Conservation (phyloP, 1,140 invertebrate genomes). For the Drosophila saltans region DNA sequence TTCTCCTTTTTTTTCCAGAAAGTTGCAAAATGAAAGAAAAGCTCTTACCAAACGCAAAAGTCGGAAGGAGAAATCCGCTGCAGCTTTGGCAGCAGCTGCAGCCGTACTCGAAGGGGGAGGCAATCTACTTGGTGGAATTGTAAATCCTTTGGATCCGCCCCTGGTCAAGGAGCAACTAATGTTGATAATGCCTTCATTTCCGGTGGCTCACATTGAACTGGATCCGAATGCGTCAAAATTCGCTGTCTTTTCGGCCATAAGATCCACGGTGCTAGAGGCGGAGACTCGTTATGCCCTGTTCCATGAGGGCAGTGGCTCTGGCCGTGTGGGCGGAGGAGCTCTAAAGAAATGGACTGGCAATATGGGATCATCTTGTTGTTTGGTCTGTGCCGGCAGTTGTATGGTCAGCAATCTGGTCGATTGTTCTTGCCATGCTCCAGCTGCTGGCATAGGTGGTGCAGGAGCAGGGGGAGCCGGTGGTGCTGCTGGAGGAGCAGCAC, state of each 20-base stretch:
- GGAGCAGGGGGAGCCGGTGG: conserved; percentile 25
- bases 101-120: conserved; percentile 64
- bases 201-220: conserved; percentile 78
- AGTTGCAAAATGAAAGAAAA: conserved; percentile 75
- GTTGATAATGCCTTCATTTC: conserved; percentile 68
- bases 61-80: conserved; percentile 77
- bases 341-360: conserved; percentile 55
- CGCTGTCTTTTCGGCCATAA: conserved; percentile 80
- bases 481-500: conserved; percentile 17
- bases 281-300: conserved; percentile 79
- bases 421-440: conserved; percentile 65
- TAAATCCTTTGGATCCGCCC: conserved; percentile 73
- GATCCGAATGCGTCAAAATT: conserved; percentile 83
- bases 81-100: conserved; percentile 59
- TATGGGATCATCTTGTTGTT: conserved; percentile 66
- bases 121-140: conserved; percentile 40
- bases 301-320: conserved; percentile 49
- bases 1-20: conserved; percentile 38
- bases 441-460: background rate
- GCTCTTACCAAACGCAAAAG: conserved; percentile 75
- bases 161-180: conserved; percentile 72
- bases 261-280: conserved; percentile 77
- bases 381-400: conserved; percentile 70
- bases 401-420: conserved; percentile 72
- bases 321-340: conserved; percentile 15